A percentile compares a stretch with the other conserved stretches of the same genome.
Conservation (phyloP, 2,113 vertebrate species). For the Piaya cayana region DNA sequence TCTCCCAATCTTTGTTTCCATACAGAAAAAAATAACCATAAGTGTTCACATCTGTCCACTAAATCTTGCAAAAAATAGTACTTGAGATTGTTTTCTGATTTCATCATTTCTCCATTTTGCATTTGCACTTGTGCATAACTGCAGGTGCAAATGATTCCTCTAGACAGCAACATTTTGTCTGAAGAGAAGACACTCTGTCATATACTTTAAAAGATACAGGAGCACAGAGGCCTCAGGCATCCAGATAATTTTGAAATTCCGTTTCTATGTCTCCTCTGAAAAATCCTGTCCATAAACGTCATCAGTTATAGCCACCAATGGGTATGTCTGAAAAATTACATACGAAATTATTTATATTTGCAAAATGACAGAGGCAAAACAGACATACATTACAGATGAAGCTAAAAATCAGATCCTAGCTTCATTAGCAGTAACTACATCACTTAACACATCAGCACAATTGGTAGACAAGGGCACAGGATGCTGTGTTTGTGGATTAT, state of each 20-base stretch:
- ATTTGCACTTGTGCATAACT: background rate
- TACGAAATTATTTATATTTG: background rate
- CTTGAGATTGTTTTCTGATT: background rate
- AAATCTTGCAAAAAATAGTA: background rate
- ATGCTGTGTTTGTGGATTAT: constrained; percentile 13
- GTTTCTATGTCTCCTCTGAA: background rate
- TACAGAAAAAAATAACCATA: fast-evolving
- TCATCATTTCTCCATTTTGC: background rate
- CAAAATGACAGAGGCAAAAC: background rate
- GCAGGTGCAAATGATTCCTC: background rate
- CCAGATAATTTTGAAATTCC: background rate
- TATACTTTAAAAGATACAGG: background rate
- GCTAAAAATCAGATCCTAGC: background rate
- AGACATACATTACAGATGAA: background rate
- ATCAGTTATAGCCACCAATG: background rate
- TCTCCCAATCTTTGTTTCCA: background rate
- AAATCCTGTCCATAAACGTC: background rate
- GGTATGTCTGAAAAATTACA: background rate
- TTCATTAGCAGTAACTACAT: background rate
- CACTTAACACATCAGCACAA: background rate
- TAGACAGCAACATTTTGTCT: background rate
- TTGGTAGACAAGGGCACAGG: background rate
- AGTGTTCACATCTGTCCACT: background rate
- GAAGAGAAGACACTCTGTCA: background rate
- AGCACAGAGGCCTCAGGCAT: background rate